Evolutionary conservation across 2,888 invertebrate genomes (phyloP), one percentile per base, ranked within the genome.

Genomic region (Melipona beecheii): DNA sequence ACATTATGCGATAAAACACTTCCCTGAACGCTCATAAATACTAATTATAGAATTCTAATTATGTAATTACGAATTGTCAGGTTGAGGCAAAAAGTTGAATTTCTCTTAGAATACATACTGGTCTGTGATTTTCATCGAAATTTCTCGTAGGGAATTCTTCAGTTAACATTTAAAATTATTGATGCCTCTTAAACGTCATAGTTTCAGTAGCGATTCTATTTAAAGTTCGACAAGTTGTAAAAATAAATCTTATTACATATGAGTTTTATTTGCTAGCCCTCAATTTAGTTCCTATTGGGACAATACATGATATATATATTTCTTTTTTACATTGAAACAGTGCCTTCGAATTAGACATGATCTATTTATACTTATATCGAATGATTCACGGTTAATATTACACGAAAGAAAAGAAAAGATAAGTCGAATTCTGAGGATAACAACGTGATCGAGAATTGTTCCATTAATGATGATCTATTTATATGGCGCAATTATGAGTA

Each of bases 321-420:
- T 24, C 1, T 27, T 52, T 76, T 50, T 62, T 24, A 52, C 13
- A n/a, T 60, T 72, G 64, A 27, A 50, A 17, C n/a, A 43, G 6
- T 70, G 43, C 50, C 66, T 71, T 71, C 66, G 66, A 71, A 80
- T 80, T 71, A 56, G 75, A 50, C 66, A 54, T 36, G 31, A 13
- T 78, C 79, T 81, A 78, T 78, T 74, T 74, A 81, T 81, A 81
- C n/a, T 49, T 27, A 21, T 56, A 13, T 21, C 56, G 21, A 68
- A 49, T 81, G 82, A 82, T 75, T 82, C 82, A 75, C 52, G 24
- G 50, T 70, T 78, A 64, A 72, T 74, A 78, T 65, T 70, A 58
- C 60, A 75, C 43, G 4, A 24, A 70, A 66, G 71, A 60, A 60
- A 75, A 36, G 21, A 60, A 60, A 75, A 43, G 24, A 24, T 50